Evolutionary conservation across 2,797 vertebrate genomes (phyloP).

Genomic region (Thalassophryne amazonica): DNA sequence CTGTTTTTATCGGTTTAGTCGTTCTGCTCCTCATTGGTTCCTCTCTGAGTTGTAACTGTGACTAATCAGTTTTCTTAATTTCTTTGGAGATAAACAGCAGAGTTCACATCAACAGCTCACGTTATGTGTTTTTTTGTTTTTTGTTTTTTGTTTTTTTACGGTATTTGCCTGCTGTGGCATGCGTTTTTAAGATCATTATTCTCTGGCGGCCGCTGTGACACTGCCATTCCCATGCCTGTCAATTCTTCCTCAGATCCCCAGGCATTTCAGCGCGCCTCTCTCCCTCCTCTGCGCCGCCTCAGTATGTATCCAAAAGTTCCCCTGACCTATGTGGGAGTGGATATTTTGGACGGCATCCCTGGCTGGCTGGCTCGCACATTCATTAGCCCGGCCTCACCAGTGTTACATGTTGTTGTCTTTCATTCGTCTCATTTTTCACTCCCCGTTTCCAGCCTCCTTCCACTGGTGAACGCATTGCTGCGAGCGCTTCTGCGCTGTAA

Average conservation of each 20-base stretch:
- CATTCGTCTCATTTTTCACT: constrained; percentile 65
- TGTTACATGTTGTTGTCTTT: constrained; percentile 76
- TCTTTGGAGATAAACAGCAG: too few species aligned
- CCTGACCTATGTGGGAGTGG: constrained; percentile 90
- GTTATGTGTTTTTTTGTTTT: too few species aligned
- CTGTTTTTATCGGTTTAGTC: too few species aligned
- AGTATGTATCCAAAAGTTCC: constrained; percentile 95
- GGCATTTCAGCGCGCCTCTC: constrained; percentile 80
- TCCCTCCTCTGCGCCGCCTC: constrained; percentile 81
- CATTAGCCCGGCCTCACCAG: constrained; percentile 81
- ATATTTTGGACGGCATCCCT: constrained; percentile 80
- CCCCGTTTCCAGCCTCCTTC: constrained; percentile 34
- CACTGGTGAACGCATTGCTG: constrained; percentile 30
- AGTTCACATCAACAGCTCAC: too few species aligned
- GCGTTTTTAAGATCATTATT: constrained; percentile 90
- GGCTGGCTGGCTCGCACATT: constrained; percentile 79
- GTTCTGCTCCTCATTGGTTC: too few species aligned
- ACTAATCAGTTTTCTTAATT: too few species aligned
- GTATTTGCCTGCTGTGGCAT: constrained; percentile 61
- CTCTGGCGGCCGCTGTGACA: constrained; percentile 89
- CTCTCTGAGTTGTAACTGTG: too few species aligned
- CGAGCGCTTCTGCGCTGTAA: constrained; percentile 60
- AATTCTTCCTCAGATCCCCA: constrained; percentile 89
- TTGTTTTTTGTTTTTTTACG: constrained; percentile 49
- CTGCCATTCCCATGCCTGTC: constrained; percentile 92